Conservation (phyloP, 2,113 vertebrate species). For the Jaculus jaculus region DNA sequence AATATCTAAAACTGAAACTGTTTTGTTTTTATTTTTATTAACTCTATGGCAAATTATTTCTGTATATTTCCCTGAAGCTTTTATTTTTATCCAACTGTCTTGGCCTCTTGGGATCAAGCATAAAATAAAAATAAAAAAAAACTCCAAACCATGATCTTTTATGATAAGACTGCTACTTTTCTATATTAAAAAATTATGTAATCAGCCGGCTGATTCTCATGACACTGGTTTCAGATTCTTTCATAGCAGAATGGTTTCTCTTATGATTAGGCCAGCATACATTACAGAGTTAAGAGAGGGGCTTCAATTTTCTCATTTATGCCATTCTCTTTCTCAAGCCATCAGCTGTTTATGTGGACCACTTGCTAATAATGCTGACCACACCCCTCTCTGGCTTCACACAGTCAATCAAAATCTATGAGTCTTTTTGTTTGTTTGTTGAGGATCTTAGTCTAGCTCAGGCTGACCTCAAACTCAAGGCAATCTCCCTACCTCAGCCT, state of each 20-base stretch:
- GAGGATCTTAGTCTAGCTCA: no score
- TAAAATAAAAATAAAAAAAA: neutral
- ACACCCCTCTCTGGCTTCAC: neutral
- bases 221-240: neutral
- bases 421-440: no score
- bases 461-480: no score
- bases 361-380: neutral
- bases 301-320: neutral
- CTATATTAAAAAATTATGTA: neutral
- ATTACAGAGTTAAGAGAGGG: neutral
- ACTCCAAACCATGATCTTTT: neutral
- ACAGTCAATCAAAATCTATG: neutral
- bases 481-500: no score
- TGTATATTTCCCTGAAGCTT: neutral
- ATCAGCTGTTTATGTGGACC: neutral
- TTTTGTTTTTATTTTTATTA: conserved; percentile 37
- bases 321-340: neutral
- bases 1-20: neutral
- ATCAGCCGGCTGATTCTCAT: neutral
- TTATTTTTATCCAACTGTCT: neutral
- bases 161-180: neutral
- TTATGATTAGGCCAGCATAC: neutral
- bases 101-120: neutral
- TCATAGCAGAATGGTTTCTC: neutral
- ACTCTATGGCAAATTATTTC: neutral